Conservation (phyloP, 2,113 vertebrate genomes). For the Calidris pugnax region DNA sequence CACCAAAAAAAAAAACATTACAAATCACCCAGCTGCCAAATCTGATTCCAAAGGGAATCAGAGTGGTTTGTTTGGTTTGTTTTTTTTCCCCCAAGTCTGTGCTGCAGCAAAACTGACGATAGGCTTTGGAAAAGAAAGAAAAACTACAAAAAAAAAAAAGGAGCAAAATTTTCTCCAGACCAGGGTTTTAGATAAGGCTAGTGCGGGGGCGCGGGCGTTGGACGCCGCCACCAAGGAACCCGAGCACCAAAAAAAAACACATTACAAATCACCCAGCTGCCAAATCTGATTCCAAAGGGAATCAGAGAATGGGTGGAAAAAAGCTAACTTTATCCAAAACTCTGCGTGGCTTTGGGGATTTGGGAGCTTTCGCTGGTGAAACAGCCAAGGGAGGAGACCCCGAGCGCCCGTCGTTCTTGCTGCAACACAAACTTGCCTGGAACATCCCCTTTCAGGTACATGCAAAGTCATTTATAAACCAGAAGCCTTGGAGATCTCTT, state of each 20-base stretch:
- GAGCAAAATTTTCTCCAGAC: not conserved
- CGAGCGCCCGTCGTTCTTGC: constrained; percentile 78
- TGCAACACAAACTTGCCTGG: constrained; percentile 85
- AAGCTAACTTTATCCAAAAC: constrained; percentile 82
- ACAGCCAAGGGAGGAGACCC: not conserved
- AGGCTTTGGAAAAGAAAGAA: constrained; percentile 1
- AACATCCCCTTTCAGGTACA: constrained; percentile 42
- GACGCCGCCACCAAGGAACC: not conserved
- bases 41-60: not conserved
- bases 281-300: not conserved
- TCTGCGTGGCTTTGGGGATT: constrained; percentile 45
- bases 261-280: not conserved
- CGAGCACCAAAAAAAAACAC: not conserved
- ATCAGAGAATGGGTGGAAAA: not conserved
- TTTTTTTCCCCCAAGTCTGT: constrained; percentile 72
- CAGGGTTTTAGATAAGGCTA: constrained; percentile 84
- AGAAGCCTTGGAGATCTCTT: not conserved
- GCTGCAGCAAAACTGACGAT: constrained; percentile 88
- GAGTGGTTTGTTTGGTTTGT: not conserved
- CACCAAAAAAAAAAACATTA: not conserved
- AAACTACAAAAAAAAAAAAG: not conserved
- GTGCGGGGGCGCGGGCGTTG: not conserved
- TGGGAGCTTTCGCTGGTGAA: not conserved
- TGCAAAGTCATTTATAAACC: constrained; percentile 52
- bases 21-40: not conserved